These are phyloP conservation scores for Acleris literana DNA, from an alignment of 2,888 invertebrate genomes.

Conservation along the genomic window DNA sequence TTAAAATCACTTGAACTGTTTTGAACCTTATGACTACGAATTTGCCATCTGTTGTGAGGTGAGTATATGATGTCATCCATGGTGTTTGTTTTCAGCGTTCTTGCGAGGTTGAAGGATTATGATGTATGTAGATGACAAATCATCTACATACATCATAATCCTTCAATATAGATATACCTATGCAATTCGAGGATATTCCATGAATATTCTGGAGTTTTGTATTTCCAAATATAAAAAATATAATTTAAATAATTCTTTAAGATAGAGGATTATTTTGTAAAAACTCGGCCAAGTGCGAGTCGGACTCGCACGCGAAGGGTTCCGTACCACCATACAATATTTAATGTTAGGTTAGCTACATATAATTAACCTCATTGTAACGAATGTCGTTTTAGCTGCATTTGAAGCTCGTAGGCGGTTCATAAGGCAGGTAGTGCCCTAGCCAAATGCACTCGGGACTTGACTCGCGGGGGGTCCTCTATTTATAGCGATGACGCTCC, in stretches of 20 bases:
- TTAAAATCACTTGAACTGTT: constrained; percentile 21
- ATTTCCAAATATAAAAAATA: too few relatives aligned
- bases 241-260: too few relatives aligned
- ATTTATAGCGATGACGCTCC: constrained; percentile 33
- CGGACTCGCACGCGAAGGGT: too few relatives aligned
- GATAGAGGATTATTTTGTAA: too few relatives aligned
- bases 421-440: background rate
- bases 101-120: constrained; percentile 27
- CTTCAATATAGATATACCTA: background rate
- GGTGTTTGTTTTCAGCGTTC: constrained; percentile 15
- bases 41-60: constrained; percentile 11
- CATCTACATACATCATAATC: too few relatives aligned
- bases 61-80: constrained; percentile 28
- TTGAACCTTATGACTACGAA: constrained; percentile 27
- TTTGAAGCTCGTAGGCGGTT: constrained; percentile 10
- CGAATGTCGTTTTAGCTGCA: constrained; percentile 3
- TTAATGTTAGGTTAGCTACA: too few relatives aligned
- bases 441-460: constrained; percentile 25
- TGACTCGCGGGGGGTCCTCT: constrained; percentile 33
- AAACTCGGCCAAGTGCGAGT: too few relatives aligned
- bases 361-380: too few relatives aligned
- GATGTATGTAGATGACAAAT: constrained; percentile 27
- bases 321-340: too few relatives aligned
- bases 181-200: too few relatives aligned
- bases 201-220: too few relatives aligned